Evolutionary conservation across 2,113 vertebrate genomes (phyloP), one percentile per base, ranked within the genome.

Genomic region (Dipodomys spectabilis): DNA sequence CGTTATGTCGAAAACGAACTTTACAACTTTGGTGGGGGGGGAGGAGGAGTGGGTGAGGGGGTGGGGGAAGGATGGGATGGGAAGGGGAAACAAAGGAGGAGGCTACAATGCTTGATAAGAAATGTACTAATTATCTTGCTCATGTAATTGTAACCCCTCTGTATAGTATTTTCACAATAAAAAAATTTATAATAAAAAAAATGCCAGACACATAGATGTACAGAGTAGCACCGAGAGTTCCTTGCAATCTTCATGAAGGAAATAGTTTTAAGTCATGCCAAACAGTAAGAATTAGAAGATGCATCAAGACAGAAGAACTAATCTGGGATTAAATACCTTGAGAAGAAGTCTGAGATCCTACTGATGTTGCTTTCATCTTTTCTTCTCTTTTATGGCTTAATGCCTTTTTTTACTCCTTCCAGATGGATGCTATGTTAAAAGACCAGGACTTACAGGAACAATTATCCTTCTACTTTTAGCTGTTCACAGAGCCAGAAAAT

Each of bases 381-480:
- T 57, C 53, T 57, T 57, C 53, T n/a, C 75, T 93, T 35, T 78
- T 27, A 3, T 22, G 69, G 45, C 57, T 80, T 23, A 72, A 45
- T 62, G 44, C 25, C 75, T 87, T 62, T 67, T 39, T 39, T 45
- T 86, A 84, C 62, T 13, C 53, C 73, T 87, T 79, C 81, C 72
- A 82, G 64, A 87, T 80, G 83, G 39, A 28, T 87, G 84, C 67
- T 5, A 87, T 82, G 79, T 90, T 96, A 79, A 94, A 96, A 87
- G 65, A 39, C 90, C 28, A 74, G 49, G 62, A 72, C 30, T 39
- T 67, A 12, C 49, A 91, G n/a, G 67, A 80, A 95, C 45, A 53
- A 93, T 88, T 67, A 95, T 87, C 65, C 60, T 89, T 64, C 83
- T 93, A 93, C 96, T 97, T 98, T 97, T 89, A 95, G 79, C 82